Evolutionary conservation across 2,888 invertebrate genomes (phyloP).

Genomic region (Caenorhabditis uteleia): DNA sequence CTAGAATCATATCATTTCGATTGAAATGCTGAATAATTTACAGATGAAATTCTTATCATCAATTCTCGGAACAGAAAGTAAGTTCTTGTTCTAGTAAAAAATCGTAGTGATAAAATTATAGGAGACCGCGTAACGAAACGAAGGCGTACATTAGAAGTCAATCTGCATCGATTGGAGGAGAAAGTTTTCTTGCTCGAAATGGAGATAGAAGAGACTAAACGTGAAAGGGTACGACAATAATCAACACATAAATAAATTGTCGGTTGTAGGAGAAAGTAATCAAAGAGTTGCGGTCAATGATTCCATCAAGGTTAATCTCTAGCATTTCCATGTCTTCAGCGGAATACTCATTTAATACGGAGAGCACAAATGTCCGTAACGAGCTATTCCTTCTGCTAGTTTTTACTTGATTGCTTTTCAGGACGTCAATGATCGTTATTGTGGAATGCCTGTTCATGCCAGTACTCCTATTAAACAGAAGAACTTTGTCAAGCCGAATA

Average conservation of each 20-base stretch:
- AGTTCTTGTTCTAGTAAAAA: conserved; percentile 3
- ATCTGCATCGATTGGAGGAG: conserved; percentile 26
- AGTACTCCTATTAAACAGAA: too few species aligned
- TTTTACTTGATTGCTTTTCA: too few species aligned
- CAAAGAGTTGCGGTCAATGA: conserved; percentile 15
- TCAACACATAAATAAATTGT: background rate
- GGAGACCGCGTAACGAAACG: conserved; percentile 26
- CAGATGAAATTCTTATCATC: conserved; percentile 29
- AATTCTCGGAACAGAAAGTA: conserved; percentile 27
- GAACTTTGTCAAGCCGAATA: too few species aligned
- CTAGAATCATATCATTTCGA: conserved; percentile 1
- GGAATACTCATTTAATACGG: conserved; percentile 23
- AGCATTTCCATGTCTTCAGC: conserved; percentile 19
- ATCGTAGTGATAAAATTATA: conserved; percentile 1
- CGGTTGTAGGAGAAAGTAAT: conserved; percentile 19
- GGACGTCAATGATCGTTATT: conserved; percentile 15
- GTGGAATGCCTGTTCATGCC: too few species aligned
- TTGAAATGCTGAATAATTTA: background rate
- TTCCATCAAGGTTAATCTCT: conserved; percentile 23
- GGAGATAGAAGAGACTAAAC: conserved; percentile 26
- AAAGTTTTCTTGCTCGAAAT: conserved; percentile 33
- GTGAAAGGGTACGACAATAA: conserved; percentile 6
- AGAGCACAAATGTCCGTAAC: conserved; percentile 5
- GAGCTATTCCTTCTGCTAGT: too few species aligned
- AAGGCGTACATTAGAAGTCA: conserved; percentile 24